Evolutionary conservation across 2,113 vertebrate genomes (phyloP), one percentile per base, ranked within the genome.

Genomic region (Passer domesticus): DNA sequence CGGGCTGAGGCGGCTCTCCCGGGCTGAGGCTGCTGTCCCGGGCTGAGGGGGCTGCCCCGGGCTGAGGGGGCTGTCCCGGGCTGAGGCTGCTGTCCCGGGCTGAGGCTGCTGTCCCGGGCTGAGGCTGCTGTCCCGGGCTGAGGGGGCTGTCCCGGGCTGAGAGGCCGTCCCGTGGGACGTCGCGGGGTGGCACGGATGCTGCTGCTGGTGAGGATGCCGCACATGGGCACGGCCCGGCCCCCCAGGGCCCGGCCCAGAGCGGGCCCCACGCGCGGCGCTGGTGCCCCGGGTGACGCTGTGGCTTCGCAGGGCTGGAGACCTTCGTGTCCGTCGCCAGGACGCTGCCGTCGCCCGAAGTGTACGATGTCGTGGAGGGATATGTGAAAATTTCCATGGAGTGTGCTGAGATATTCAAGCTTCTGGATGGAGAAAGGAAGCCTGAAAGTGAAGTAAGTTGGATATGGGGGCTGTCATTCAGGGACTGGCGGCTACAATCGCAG

Each of bases 361-460:
- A 99, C 15, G 99, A 99, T 89, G 98, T 99, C 4, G 99, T 99
- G 46, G 99, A 99, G 79, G 99, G 99, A 3, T 99, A 99, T 43
- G 87, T 99, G 7, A 99, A 99, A 83, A 99, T 99, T 68, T 99
- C 99, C 3, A 97, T 99, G 88, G 99, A 99, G 78, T 99, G 99
- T 91, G 96, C 97, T 2, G 99, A 99, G 89, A 98, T 99, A 62
- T 98, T 99, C 87, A 98, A 97, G 69, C 96, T 99, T 70, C 86
- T 99, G 16, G 98, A 99, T 15, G 98, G 98, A 59, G 99, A 99
- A 73, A 98, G 97, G 85, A 97, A 96, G 13, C 77, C 85, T 8
- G 99, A 99, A 78, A 97, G 35, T 67, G 98, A 99, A 91, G 99
- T 99, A 67, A 91, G 98, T 90, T 30, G 31, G 27, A 31, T 3